These are phyloP conservation scores for Eremophila alpestris DNA, from an alignment of 2,797 vertebrate genomes.

Conservation along the genomic window DNA sequence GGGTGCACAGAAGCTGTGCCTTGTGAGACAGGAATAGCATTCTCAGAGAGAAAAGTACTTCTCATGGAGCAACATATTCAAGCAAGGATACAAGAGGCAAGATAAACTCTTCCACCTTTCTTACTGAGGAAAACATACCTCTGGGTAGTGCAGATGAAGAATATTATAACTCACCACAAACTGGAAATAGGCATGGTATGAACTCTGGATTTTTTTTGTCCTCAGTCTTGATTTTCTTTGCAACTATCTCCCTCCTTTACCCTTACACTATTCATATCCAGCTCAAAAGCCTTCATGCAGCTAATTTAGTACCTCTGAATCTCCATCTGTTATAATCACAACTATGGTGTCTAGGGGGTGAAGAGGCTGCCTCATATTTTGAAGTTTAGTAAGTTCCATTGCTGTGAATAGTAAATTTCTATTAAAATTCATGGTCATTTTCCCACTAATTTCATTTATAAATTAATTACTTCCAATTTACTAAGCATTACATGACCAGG, in stretches of 20 bases:
- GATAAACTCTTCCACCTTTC: background rate
- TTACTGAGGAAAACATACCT: background rate
- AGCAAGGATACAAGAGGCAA: background rate
- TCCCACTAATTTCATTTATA: conserved; percentile 4
- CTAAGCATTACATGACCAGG: background rate
- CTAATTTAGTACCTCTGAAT: background rate
- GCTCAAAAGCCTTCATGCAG: background rate
- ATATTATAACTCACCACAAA: background rate
- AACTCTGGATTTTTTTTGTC: background rate
- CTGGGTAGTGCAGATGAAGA: background rate
- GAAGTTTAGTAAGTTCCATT: conserved; percentile 30
- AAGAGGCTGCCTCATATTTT: conserved; percentile 3
- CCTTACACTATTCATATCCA: background rate
- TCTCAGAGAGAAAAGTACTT: background rate
- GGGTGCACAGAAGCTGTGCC: background rate
- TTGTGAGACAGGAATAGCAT: background rate
- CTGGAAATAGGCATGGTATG: background rate
- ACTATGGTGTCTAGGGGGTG: background rate
- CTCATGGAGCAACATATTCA: background rate
- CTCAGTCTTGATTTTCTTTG: background rate
- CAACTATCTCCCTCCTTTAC: background rate
- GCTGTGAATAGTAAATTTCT: background rate
- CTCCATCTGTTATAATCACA: conserved; percentile 4
- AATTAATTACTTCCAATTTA: conserved; percentile 40
- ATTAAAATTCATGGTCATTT: conserved; percentile 29